These are phyloP conservation scores for Euura lappo DNA, from an alignment of 1,140 invertebrate species.

Conservation along the genomic window DNA sequence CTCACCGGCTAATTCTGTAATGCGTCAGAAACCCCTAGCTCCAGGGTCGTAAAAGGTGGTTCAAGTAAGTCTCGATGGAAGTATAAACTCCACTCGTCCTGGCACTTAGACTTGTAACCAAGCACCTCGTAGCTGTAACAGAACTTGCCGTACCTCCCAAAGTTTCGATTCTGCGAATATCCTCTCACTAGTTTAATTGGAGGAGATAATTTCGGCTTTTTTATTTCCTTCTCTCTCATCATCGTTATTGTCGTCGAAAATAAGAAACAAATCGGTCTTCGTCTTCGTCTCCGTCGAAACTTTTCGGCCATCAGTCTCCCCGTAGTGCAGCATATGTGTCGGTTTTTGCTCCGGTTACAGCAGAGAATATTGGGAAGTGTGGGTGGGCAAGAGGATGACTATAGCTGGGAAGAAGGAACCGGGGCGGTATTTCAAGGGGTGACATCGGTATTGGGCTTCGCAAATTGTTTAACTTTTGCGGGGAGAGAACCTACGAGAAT, in stretches of 20 bases:
- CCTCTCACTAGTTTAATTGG: not conserved
- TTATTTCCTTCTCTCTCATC: not conserved
- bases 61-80: conserved; percentile 60
- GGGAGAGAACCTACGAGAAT: conserved; percentile 17
- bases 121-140: too few species aligned
- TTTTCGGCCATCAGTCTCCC: conserved; percentile 33
- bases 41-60: conserved; percentile 46
- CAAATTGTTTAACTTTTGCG: conserved; percentile 50
- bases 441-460: conserved; percentile 29
- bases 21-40: conserved; percentile 56
- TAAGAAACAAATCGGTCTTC: conserved; percentile 39
- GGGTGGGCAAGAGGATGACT: not conserved
- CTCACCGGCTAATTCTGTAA: conserved; percentile 58
- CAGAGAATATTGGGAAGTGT: not conserved
- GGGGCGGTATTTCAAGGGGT: not conserved
- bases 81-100: conserved; percentile 30
- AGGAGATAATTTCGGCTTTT: not conserved
- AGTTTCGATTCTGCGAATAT: too few species aligned
- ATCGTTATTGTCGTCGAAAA: not conserved
- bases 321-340: not conserved
- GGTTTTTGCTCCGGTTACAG: not conserved
- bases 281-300: conserved; percentile 34
- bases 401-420: too few species aligned
- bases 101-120: too few species aligned
- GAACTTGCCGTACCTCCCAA: too few species aligned